Evolutionary conservation across 1,140 invertebrate species (phyloP).

Genomic region (Scaptomyza montana): DNA sequence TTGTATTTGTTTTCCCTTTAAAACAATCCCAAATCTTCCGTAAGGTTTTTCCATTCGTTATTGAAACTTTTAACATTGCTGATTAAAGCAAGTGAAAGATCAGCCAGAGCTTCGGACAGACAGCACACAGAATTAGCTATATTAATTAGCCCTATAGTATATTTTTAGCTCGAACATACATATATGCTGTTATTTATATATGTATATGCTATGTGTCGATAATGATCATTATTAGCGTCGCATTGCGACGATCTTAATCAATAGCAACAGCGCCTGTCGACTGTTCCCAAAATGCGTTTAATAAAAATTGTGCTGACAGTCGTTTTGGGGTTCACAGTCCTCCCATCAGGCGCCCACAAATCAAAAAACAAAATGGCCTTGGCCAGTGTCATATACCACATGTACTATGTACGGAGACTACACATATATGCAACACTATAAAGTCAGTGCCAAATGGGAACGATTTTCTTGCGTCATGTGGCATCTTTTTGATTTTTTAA

Average conservation of each 20-base stretch:
- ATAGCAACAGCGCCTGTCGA: slow-evolving; percentile 56
- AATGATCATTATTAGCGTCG: slow-evolving; percentile 59
- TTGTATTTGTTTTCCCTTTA: no score
- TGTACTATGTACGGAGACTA: not conserved
- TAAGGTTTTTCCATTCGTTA: not conserved
- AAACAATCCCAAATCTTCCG: not conserved
- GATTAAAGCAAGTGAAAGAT: slow-evolving; percentile 44
- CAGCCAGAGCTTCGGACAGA: slow-evolving; percentile 29
- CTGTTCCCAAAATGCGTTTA: slow-evolving; percentile 70
- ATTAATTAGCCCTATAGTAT: slow-evolving; percentile 38
- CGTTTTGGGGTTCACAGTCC: slow-evolving; percentile 20
- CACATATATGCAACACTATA: slow-evolving; percentile 31
- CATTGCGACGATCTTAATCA: slow-evolving; percentile 63
- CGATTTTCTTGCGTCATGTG: slow-evolving; percentile 57
- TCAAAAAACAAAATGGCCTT: slow-evolving; percentile 51
- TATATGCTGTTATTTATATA: slow-evolving; percentile 22
- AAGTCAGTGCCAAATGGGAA: slow-evolving; percentile 51
- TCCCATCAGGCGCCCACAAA: slow-evolving; percentile 3
- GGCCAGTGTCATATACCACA: slow-evolving; percentile 62
- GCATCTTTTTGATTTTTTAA: slow-evolving; percentile 11
- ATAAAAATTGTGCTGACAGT: slow-evolving; percentile 64
- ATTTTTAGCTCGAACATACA: not conserved
- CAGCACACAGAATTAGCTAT: slow-evolving; percentile 5
- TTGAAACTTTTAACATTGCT: slow-evolving; percentile 30
- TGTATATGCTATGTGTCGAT: slow-evolving; percentile 41